These are phyloP conservation scores for Pristiophorus japonicus DNA, from an alignment of 2,113 vertebrate species.

Conservation along the genomic window DNA sequence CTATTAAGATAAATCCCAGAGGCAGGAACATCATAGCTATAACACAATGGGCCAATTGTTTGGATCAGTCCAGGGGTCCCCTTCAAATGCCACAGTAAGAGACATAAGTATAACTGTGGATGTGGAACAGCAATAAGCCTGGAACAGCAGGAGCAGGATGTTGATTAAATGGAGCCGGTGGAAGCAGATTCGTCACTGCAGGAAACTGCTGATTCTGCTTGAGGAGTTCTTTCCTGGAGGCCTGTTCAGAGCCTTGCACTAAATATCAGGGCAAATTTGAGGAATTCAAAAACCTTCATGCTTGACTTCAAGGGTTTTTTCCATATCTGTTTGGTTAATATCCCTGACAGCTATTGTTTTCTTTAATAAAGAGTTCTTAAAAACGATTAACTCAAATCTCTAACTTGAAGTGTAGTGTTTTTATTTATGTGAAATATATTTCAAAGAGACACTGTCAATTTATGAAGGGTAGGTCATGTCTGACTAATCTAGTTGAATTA, in stretches of 20 bases:
- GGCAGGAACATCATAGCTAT: background rate
- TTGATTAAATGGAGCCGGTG: background rate
- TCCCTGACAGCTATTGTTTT: background rate
- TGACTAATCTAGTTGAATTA: background rate
- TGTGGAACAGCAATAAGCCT: background rate
- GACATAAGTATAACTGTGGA: background rate
- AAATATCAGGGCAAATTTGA: background rate
- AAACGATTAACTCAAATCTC: background rate
- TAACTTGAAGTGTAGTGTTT: background rate
- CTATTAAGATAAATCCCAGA: background rate
- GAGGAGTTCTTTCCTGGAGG: background rate
- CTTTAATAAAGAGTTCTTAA: background rate
- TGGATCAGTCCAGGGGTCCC: background rate
- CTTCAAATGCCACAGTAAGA: background rate
- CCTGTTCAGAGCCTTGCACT: background rate
- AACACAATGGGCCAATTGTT: background rate
- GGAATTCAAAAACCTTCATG: background rate
- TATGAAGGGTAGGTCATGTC: background rate
- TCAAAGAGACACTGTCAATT: background rate
- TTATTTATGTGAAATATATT: background rate
- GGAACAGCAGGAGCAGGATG: background rate
- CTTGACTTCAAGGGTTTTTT: background rate
- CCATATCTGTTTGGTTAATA: background rate
- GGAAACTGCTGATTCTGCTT: background rate
- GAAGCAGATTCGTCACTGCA: conserved; percentile 10